phyloP scores from a whole-genome alignment of 2,888 invertebrate species.

The Eristalinus sepulchralis region DNA sequence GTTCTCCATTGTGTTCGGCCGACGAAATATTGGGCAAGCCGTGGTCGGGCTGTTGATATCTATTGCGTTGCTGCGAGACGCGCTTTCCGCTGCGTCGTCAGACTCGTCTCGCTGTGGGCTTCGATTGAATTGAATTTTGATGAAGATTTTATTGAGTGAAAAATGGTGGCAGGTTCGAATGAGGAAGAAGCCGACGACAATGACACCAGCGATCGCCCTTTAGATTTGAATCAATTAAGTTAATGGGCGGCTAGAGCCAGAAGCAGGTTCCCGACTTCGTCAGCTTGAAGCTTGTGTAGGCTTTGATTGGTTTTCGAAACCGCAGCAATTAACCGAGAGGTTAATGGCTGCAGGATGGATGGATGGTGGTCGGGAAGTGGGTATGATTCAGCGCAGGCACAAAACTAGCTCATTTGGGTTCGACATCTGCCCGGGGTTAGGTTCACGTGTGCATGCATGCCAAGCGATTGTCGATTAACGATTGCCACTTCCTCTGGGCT shows the following conservation, averaged over 20 bases:
- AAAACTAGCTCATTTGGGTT: neutral
- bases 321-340: neutral
- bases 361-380: neutral
- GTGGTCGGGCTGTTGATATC: neutral
- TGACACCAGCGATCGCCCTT: conserved; percentile 5
- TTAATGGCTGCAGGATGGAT: neutral
- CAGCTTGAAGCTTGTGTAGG: neutral
- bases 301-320: neutral
- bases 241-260: conserved; percentile 24
- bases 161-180: neutral
- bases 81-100: neutral
- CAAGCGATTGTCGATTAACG: neutral
- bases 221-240: conserved; percentile 48
- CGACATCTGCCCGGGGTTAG: neutral
- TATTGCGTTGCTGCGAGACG: neutral
- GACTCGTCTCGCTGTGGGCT: neutral
- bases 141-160: neutral
- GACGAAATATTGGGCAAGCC: neutral
- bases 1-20: neutral
- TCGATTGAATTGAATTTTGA: neutral
- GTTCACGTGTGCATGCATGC: neutral
- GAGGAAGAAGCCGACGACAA: conserved; percentile 20
- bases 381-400: neutral
- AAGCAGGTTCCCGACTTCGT: neutral
- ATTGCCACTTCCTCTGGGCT: neutral